Conservation (phyloP, 2,888 invertebrate genomes). For the Conomelus anceps region DNA sequence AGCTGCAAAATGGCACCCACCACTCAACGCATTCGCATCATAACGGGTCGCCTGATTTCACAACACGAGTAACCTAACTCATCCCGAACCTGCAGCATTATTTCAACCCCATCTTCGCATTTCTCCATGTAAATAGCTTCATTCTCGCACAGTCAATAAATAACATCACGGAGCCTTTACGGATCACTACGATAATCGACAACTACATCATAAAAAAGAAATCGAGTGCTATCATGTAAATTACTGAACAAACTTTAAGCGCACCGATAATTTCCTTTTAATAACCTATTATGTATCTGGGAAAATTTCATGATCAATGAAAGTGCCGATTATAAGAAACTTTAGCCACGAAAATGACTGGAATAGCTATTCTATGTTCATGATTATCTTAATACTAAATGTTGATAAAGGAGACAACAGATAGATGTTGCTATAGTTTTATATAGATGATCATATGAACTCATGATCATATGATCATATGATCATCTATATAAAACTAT, state of each 20-base stretch:
- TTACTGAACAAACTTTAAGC: too few species aligned
- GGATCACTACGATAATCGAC: background rate
- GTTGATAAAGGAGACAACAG: background rate
- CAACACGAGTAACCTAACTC: background rate
- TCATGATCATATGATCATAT: too few species aligned
- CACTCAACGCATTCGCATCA: background rate
- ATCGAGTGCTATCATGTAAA: background rate
- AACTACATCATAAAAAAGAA: background rate
- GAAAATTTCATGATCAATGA: background rate
- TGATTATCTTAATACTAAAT: background rate
- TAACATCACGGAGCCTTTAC: background rate
- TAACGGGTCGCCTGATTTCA: background rate
- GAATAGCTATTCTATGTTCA: background rate
- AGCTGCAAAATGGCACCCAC: background rate
- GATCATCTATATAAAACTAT: too few species aligned
- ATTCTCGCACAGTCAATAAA: background rate
- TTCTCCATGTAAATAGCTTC: background rate
- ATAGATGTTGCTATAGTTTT: too few species aligned
- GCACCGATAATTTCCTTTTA: background rate
- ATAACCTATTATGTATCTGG: background rate
- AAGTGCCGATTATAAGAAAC: background rate
- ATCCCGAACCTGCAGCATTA: background rate
- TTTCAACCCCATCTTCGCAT: background rate
- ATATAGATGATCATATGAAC: too few species aligned
- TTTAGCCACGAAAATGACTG: background rate